Conservation (phyloP, 2,113 vertebrate genomes). For the Festucalex cinctus region DNA sequence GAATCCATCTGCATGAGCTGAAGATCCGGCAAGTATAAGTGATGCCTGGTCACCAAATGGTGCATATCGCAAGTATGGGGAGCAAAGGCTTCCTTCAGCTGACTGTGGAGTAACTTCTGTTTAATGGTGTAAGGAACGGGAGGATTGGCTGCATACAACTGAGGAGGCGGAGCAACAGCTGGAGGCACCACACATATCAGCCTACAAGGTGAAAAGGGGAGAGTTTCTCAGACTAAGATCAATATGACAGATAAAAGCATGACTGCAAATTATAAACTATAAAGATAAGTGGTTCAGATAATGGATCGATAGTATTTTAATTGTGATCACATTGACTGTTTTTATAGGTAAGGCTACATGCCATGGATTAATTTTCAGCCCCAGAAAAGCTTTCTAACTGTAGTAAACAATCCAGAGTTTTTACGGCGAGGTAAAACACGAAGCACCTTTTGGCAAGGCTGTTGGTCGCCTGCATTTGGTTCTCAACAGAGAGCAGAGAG, state of each 20-base stretch:
- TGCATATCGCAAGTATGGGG: slow-evolving; percentile 76
- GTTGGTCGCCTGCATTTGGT: slow-evolving; percentile 59
- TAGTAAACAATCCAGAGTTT: not conserved
- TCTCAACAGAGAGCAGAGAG: slow-evolving; percentile 65
- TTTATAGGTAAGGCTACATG: not conserved
- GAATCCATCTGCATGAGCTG: slow-evolving; percentile 91
- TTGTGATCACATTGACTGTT: not conserved
- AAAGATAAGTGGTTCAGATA: too few relatives aligned
- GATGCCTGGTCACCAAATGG: slow-evolving; percentile 58
- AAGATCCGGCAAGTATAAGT: slow-evolving; percentile 81
- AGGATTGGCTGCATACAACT: slow-evolving; percentile 80
- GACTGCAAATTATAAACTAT: not conserved
- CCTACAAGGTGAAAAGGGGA: slow-evolving; percentile 61
- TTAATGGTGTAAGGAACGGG: slow-evolving; percentile 76
- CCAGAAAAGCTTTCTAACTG: not conserved
- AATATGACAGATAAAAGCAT: not conserved
- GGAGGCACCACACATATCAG: slow-evolving; percentile 81
- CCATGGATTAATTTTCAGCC: not conserved
- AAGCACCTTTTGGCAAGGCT: slow-evolving; percentile 73
- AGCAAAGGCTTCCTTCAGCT: slow-evolving; percentile 69
- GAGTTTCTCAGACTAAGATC: not conserved
- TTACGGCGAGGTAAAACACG: not conserved
- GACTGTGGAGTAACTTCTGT: slow-evolving; percentile 72
- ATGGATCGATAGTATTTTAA: too few relatives aligned
- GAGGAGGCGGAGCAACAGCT: slow-evolving; percentile 80